Conservation (phyloP, 2,888 invertebrate species). For the Antitype chi region DNA sequence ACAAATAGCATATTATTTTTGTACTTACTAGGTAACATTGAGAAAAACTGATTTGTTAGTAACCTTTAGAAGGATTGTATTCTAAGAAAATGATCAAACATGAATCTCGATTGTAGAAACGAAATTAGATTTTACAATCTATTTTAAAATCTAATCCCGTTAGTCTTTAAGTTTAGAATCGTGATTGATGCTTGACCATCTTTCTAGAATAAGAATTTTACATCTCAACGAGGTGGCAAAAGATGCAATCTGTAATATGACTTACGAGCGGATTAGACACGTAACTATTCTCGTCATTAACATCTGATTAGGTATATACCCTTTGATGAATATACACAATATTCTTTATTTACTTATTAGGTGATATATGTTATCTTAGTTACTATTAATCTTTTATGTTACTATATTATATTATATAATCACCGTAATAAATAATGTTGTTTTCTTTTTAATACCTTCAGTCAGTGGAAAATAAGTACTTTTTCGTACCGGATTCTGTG, state of each 20-base stretch:
- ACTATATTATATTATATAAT: constrained; percentile 66
- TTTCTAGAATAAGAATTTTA: neutral
- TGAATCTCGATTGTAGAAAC: neutral
- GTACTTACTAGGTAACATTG: constrained; percentile 27
- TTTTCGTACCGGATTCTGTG: neutral
- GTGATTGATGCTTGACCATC: neutral
- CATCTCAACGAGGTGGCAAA: constrained; percentile 10
- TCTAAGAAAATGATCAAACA: constrained; percentile 4
- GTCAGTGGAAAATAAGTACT: neutral
- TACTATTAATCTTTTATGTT: constrained; percentile 69
- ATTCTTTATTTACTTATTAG: constrained; percentile 62
- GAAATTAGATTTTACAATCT: neutral
- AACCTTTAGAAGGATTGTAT: neutral
- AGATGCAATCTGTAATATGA: constrained; percentile 9
- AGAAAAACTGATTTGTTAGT: neutral
- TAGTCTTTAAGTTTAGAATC: neutral
- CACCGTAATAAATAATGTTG: constrained; percentile 59
- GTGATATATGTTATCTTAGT: constrained; percentile 67
- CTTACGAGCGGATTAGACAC: constrained; percentile 39
- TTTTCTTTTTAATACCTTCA: constrained; percentile 45
- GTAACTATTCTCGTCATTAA: constrained; percentile 41
- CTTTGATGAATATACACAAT: constrained; percentile 55
- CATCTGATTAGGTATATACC: constrained; percentile 51
- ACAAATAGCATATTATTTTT: constrained; percentile 27
- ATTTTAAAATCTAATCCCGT: too few species aligned